Base-by-base conservation (phyloP, 2,797 vertebrate genomes). In the Lacerta agilis region DNA sequence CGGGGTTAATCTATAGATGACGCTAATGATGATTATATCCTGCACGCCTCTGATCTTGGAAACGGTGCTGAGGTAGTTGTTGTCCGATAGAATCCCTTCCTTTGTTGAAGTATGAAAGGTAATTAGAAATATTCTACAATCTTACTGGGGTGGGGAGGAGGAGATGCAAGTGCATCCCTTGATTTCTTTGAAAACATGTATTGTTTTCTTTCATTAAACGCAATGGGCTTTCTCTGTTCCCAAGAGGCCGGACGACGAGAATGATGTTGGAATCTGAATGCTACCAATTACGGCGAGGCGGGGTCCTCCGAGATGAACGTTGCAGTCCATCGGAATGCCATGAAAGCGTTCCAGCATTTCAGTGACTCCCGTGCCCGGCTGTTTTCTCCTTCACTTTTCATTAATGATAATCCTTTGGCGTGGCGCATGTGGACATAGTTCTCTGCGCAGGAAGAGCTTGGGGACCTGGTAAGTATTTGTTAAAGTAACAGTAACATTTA, bases 401-500 rank as follows among this genome's bases (percentile, higher is more conserved):
- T 95, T 95, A 95, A 94, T 93, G 90, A 95, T 90, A 95, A 93
- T 91, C 92, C 93, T 85, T 89, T 94, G 93, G 91, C 89, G 86
- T 82, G 88, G 91, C 77, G 83, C 79, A 61, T 0, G 0, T 93
- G 91, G 94, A 89, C 95, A 95, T 94, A 94, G 92, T 91, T 94
- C 91, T 91, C 86, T 90, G 88, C 86, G 72, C 88, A 91, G 87
- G 0, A 2, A 92, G 95, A 94, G 93, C 94, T 93, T 94, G 79
- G 95, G 95, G 93, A 96, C 92, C 93, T 89, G 90, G 7, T 94
- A 93, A 93, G 94, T 94, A 92, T 95, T 96, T 95, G 95, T 95
- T 95, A 95, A 95, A 94, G 91, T 95, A 96, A 95, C 89, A 85
- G 94, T 95, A 94, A 89, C 92, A 94, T 96, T 96, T 96, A 95